These are phyloP conservation scores for Macrophya annulata DNA, from an alignment of 2,888 invertebrate genomes.

Conservation along the genomic window DNA sequence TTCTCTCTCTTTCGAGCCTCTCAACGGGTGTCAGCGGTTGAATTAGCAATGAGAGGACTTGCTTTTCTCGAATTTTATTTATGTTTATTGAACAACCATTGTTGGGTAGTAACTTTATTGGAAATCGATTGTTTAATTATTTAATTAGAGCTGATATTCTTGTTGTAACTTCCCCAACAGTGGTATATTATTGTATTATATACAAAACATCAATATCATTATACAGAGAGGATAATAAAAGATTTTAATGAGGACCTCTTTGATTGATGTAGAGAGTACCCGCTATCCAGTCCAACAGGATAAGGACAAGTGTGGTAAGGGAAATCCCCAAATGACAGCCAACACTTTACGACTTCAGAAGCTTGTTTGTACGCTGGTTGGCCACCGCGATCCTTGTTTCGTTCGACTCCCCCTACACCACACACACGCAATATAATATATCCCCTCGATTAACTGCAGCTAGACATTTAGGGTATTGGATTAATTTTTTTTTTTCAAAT, in stretches of 20 bases:
- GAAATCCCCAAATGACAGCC: constrained; percentile 17
- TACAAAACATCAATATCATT: background rate
- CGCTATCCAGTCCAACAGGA: constrained; percentile 16
- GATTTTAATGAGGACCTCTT: constrained; percentile 37
- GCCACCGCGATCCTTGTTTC: constrained; percentile 97
- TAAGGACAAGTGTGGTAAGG: constrained; percentile 19
- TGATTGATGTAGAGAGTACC: constrained; percentile 18
- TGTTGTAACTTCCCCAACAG: background rate
- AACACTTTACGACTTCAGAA: constrained; percentile 86
- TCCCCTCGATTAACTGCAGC: constrained; percentile 7
- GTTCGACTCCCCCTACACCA: constrained; percentile 90
- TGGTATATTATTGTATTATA: background rate
- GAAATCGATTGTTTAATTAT: background rate
- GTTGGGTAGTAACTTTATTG: background rate
- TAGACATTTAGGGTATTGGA: background rate
- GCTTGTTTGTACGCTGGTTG: constrained; percentile 97
- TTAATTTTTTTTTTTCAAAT: constrained; percentile 1
- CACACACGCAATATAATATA: constrained; percentile 47
- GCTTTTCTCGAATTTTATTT: background rate
- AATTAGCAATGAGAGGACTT: constrained; percentile 1
- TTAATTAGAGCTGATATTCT: background rate
- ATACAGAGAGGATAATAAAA: background rate
- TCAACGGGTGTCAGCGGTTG: background rate
- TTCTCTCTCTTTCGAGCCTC: background rate
- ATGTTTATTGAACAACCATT: background rate